Evolutionary conservation across 2,888 invertebrate species (phyloP).

Genomic region (Seira musarum): DNA sequence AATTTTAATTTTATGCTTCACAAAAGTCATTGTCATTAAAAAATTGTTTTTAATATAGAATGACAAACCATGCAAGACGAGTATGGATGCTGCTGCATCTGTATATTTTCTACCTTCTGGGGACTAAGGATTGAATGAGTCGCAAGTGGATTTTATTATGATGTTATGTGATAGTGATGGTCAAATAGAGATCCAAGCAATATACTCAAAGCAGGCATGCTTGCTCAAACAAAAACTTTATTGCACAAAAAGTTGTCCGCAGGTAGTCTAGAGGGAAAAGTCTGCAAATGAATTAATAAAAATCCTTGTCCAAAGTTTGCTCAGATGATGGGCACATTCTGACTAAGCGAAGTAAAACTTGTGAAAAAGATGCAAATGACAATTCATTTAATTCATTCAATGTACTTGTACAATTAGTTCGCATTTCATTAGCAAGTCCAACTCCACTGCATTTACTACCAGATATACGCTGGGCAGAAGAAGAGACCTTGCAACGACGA

Average conservation of each 20-base stretch:
- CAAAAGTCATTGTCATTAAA: neutral
- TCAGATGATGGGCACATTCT: neutral
- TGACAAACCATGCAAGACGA: neutral
- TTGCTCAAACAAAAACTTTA: neutral
- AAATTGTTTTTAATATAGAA: neutral
- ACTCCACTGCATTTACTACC: neutral
- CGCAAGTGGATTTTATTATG: neutral
- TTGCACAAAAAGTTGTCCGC: neutral
- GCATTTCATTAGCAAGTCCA: neutral
- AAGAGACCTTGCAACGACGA: conserved; percentile 4
- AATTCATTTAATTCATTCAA: conserved; percentile 9
- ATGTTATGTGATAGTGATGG: neutral
- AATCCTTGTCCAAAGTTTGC: conserved; percentile 1
- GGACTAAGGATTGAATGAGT: no score
- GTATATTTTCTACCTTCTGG: no score
- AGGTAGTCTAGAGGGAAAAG: neutral
- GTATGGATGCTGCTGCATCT: no score
- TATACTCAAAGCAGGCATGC: neutral
- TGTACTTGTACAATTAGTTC: conserved; percentile 6
- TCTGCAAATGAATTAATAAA: conserved; percentile 7
- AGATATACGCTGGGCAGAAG: neutral
- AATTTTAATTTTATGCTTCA: conserved; percentile 6
- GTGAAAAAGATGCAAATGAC: neutral
- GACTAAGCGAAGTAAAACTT: neutral
- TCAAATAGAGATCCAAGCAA: neutral